Conservation (phyloP, 2,113 vertebrate species). For the Odontesthes bonariensis region DNA sequence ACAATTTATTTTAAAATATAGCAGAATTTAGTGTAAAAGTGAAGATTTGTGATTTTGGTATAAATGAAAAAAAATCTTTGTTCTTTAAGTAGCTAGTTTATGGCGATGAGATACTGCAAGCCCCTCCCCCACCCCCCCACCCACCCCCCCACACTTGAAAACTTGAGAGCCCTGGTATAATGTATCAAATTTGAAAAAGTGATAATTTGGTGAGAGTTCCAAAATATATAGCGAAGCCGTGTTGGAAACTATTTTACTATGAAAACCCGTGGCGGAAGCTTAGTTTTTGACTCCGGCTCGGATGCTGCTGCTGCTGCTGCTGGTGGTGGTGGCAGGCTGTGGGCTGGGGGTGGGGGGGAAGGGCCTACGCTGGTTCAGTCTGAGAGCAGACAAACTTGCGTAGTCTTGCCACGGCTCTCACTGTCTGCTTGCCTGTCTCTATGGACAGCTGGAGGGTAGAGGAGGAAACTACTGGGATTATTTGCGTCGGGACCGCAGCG, state of each 20-base stretch:
- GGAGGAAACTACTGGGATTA: conserved; percentile 58
- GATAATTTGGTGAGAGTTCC: too few relatives aligned
- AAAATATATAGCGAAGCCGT: background rate
- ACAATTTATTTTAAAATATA: too few relatives aligned
- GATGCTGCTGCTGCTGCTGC: rapidly evolving
- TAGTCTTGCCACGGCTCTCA: conserved; percentile 59
- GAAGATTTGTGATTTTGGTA: too few relatives aligned
- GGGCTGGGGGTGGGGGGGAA: conserved; percentile 65
- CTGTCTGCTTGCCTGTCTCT: conserved; percentile 48
- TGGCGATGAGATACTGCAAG: too few relatives aligned
- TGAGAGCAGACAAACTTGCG: conserved; percentile 67
- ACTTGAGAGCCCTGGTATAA: too few relatives aligned
- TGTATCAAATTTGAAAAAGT: too few relatives aligned
- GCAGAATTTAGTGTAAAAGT: too few relatives aligned
- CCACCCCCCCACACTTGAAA: too few relatives aligned
- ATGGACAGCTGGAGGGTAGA: conserved; percentile 66
- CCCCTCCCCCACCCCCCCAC: too few relatives aligned
- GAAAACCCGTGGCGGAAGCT: conserved; percentile 34
- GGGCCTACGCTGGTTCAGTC: conserved; percentile 57
- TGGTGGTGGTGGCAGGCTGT: conserved; percentile 13
- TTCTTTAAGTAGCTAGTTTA: too few relatives aligned
- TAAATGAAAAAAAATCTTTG: too few relatives aligned
- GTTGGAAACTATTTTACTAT: conserved; percentile 44
- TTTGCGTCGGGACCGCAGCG: conserved; percentile 57
- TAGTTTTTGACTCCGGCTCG: background rate